These are phyloP conservation scores for Ameiurus melas DNA, from an alignment of 2,113 vertebrate species.

Conservation along the genomic window DNA sequence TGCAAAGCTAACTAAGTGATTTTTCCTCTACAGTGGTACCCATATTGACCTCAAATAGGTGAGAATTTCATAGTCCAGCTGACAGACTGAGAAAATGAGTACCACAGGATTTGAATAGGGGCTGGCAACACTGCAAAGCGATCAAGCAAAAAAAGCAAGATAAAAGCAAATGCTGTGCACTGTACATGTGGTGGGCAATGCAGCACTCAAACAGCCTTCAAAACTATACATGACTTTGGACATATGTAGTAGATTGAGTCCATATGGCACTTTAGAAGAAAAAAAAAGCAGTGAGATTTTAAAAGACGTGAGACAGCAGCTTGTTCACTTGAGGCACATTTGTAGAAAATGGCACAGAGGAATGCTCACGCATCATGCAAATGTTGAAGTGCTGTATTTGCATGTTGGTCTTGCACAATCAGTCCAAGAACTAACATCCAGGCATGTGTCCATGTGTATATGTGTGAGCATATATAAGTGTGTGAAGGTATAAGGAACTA, in stretches of 20 bases:
- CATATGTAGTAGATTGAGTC: slow-evolving; percentile 5
- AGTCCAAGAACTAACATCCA: slow-evolving; percentile 53
- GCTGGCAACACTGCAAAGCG: slow-evolving; percentile 3
- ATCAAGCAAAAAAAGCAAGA: slow-evolving; percentile 27
- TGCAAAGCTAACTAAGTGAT: not conserved
- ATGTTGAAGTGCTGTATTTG: slow-evolving; percentile 59
- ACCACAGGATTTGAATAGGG: slow-evolving; percentile 14
- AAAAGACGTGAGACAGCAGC: not conserved
- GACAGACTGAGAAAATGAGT: slow-evolving; percentile 16
- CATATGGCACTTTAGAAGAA: slow-evolving; percentile 10
- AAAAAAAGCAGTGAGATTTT: slow-evolving; percentile 9
- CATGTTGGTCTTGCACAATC: slow-evolving; percentile 66
- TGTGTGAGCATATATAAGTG: not conserved
- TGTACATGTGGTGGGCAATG: not conserved
- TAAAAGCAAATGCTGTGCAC: not conserved
- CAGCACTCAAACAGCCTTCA: not conserved
- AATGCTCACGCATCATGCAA: slow-evolving; percentile 49
- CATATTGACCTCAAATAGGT: not conserved
- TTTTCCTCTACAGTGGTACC: not conserved
- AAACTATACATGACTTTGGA: not conserved
- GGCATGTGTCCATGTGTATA: slow-evolving; percentile 30
- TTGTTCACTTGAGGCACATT: slow-evolving; percentile 29
- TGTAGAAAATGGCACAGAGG: slow-evolving; percentile 33
- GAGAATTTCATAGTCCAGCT: slow-evolving; percentile 18
- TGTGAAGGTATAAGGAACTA: slow-evolving; percentile 42